Conservation (phyloP, 2,888 invertebrate species). For the Trichopria drosophilae region DNA sequence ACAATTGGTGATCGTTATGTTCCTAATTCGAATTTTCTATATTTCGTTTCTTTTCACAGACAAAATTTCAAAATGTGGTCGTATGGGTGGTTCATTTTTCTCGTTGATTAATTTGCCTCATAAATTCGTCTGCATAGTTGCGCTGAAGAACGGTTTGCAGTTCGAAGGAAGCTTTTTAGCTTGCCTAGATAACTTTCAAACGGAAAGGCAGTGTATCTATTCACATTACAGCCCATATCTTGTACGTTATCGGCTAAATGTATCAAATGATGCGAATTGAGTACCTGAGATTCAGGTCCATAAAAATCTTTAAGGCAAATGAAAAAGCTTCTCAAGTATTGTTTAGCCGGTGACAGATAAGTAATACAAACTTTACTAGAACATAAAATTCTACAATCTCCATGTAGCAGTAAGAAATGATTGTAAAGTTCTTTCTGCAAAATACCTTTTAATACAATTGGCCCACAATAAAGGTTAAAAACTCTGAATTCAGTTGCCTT, state of each 20-base stretch:
- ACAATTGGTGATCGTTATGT: background rate
- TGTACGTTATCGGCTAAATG: background rate
- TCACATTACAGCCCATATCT: background rate
- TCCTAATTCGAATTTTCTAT: background rate
- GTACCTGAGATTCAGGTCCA: background rate
- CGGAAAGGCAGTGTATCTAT: background rate
- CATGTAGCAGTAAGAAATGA: conserved; percentile 23
- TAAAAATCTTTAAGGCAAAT: background rate
- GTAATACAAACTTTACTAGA: background rate
- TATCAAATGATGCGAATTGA: background rate
- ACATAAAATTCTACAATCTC: conserved; percentile 14
- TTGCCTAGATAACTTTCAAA: background rate
- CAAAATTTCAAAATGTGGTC: conserved; percentile 2
- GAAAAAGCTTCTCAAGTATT: background rate
- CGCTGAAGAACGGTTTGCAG: background rate
- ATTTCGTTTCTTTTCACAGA: background rate
- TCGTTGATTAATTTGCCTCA: too few relatives aligned
- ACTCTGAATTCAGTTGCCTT: conserved; percentile 30
- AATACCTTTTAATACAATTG: conserved; percentile 30
- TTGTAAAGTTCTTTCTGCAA: conserved; percentile 11
- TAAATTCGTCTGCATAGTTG: background rate
- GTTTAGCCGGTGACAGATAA: background rate
- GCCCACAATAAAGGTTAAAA: conserved; percentile 34
- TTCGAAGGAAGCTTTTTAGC: conserved; percentile 3
- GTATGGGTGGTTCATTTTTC: background rate